These are phyloP conservation scores for Clarias laeviceps DNA, from an alignment of 2,797 vertebrate genomes.

Conservation along the genomic window DNA sequence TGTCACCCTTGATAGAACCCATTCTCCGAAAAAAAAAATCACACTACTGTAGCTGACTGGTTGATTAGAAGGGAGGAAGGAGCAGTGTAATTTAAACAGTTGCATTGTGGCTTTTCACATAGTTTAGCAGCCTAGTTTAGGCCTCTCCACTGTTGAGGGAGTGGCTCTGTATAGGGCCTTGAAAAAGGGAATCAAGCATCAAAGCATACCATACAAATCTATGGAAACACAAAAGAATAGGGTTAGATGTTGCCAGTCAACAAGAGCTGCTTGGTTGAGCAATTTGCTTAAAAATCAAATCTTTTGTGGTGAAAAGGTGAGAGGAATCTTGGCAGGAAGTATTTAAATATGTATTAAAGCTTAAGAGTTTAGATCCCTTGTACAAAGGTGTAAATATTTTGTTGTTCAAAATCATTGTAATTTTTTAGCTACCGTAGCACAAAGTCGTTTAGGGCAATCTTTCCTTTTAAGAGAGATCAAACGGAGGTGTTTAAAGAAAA, in stretches of 20 bases:
- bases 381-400: background rate
- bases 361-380: conserved; percentile 4
- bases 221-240: conserved; percentile 61
- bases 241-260: conserved; percentile 54
- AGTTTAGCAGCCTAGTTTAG: conserved; percentile 36
- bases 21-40: background rate
- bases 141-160: conserved; percentile 37
- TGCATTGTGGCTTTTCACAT: conserved; percentile 36
- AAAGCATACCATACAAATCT: conserved; percentile 60
- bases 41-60: background rate
- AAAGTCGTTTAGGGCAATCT: background rate
- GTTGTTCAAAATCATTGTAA: background rate
- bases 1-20: background rate
- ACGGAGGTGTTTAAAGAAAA: background rate
- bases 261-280: conserved; percentile 49
- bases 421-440: background rate
- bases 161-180: conserved; percentile 51
- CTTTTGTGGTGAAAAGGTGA: conserved; percentile 45
- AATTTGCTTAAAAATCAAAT: conserved; percentile 59
- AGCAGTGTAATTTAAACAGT: conserved; percentile 38
- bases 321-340: conserved; percentile 40
- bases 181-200: conserved; percentile 56
- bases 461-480: background rate
- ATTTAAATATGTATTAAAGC: conserved; percentile 22
- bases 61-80: background rate